Evolutionary conservation across 2,888 invertebrate genomes (phyloP), one percentile per base, ranked within the genome.

Genomic region (Blastobasis lacticolella): DNA sequence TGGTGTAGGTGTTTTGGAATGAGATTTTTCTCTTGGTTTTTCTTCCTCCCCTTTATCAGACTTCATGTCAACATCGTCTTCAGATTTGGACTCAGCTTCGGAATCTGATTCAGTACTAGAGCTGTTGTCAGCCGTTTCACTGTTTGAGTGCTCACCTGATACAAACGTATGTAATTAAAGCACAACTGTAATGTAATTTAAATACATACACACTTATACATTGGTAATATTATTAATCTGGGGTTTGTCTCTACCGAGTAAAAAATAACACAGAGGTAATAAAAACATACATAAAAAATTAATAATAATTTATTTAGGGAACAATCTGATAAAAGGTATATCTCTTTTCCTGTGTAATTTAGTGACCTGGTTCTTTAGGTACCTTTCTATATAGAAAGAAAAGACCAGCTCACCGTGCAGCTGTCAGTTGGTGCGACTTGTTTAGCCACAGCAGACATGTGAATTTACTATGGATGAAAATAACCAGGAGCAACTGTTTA

Each of bases 51-150:
- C 82, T 45, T 73, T 75, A 4, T 75, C 78, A 9, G 72, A 71
- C 58, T 78, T 79, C 8, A 71, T 63, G 54, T 74, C 74, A n/a
- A 77, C 75, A 41, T 80, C 83, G 36, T 73, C 78, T 51, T 80
- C 85, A 23, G 84, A 79, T 56, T 88, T 88, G n/a, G 83, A 85
- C 10, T 80, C 78, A 5, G 63, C 80, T 40, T 73, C 88, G 49
- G 80, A 80, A 55, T 84, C 86, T 2, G 84, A 78, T 40, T 73
- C 78, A 23, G 88, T 87, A 51, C 75, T 74, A 37, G 83, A 74
- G 51, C 78, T 84, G 38, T 82, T 88, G 48, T 87, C 90, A 45
- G 89, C 90, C 1, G 90, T 84, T 51, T 90, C 90, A 49, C 85
- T 64, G 51, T 85, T 78, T 56, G 85, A 80, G 64, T 86, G 84